Evolutionary conservation across 2,113 vertebrate species (phyloP).

Genomic region (Taurulus bubalis): DNA sequence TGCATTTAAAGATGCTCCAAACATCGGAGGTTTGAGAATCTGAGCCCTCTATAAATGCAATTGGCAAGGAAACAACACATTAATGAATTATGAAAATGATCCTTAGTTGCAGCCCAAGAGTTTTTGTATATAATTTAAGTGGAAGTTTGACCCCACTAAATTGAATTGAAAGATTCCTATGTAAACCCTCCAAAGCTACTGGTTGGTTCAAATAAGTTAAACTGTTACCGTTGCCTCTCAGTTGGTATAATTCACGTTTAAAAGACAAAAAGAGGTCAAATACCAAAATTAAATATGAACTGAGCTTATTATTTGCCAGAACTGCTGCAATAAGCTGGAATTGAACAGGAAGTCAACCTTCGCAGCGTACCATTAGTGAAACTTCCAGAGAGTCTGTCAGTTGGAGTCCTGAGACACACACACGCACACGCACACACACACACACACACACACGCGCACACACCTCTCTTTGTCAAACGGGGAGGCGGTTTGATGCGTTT

Average conservation of each 20-base stretch:
- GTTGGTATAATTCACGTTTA: background rate
- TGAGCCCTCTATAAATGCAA: background rate
- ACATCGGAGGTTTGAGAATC: no score
- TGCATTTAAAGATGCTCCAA: background rate
- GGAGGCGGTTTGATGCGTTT: background rate
- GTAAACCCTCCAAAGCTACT: background rate
- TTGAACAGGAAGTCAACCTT: background rate
- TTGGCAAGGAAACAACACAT: background rate
- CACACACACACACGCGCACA: no score
- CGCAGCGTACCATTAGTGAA: background rate
- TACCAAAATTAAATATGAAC: background rate
- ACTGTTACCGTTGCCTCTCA: background rate
- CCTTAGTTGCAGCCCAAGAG: background rate
- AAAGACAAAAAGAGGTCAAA: background rate
- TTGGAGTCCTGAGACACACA: background rate
- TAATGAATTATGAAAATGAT: background rate
- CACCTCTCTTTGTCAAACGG: background rate
- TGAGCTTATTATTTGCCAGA: background rate
- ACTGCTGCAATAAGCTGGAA: background rate
- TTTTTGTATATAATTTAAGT: background rate
- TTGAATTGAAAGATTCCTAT: background rate
- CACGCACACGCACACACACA: no score
- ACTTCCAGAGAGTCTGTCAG: conserved; percentile 2
- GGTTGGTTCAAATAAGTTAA: background rate
- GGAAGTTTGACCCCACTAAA: background rate